Base-by-base conservation (phyloP, 2,888 invertebrate genomes). In the Coecobrya sp. region DNA sequence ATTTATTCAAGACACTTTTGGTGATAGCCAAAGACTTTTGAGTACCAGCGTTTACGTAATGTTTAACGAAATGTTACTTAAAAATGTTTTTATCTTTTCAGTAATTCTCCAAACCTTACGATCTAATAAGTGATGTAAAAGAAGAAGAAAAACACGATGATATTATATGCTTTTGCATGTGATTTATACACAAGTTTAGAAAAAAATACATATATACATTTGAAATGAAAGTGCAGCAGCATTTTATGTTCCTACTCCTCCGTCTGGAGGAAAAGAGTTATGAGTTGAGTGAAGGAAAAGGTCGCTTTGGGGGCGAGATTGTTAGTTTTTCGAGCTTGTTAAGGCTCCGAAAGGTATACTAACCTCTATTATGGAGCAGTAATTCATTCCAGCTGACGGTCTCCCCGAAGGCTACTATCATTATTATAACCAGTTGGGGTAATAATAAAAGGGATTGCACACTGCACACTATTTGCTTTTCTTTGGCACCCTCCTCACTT, bases 361-460 rank as follows among this genome's bases (percentile, higher is more conserved):
- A 93, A 93, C 93, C 94, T 95, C 94, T 93, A 94, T 95, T 95
- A 95, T 94, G 94, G 94, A 94, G 94, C 94, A 94, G 95, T 95
- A 95, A 95, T 95, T 95, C 94, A 94, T 95, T 90, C 94, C 95
- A 95, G 94, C 93, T 95, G 95, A 95, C 95, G 95, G 94, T 94
- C 82, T 91, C 92, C 93, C 94, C 93, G 87, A 88, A 86, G 94
- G 94, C 94, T 84, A 91, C 91, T 81, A 82, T 93, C 94, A 94
- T 94, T 93, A 94, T 93, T 92, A 92, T 92, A 93, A 93, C 91
- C 92, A 91, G 89, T 89, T 93, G 79, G 81, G 65, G 59, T 55
- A 88, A 73, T 91, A 87, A 82, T 91, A 88, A 88, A 91, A 92
- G 92, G 87, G 93, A 93, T 94, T 93, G 93, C 62, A 93, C 93